Evolutionary conservation across 1,140 invertebrate species (phyloP).

Genomic region (Pentalonia nigronervosa): DNA sequence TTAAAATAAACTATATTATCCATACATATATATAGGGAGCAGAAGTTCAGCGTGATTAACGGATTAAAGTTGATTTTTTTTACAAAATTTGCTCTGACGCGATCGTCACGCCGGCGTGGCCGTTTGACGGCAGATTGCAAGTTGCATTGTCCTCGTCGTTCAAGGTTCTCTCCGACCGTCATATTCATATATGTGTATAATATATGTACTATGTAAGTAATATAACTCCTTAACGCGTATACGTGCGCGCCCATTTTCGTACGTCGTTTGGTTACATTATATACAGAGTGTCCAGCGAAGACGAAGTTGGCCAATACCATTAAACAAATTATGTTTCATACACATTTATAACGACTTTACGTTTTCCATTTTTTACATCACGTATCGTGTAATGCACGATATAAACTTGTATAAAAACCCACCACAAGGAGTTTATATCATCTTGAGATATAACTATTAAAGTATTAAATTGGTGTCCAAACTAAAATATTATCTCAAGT

Average conservation of each 20-base stretch:
- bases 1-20: neutral
- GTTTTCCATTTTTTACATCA: neutral
- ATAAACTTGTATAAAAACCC: neutral
- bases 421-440: neutral
- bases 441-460: neutral
- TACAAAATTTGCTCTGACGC: neutral
- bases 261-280: neutral
- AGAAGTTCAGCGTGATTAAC: neutral
- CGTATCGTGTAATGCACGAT: rapidly evolving
- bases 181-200: neutral
- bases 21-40: too few species aligned
- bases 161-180: neutral
- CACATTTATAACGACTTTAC: neutral
- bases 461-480: neutral
- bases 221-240: constrained; percentile 2
- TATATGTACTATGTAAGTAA: neutral
- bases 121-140: neutral
- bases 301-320: neutral
- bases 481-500: neutral
- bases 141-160: constrained; percentile 31
- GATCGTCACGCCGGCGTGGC: neutral
- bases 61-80: neutral
- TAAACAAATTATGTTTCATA: neutral
- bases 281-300: neutral
- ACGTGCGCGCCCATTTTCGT: neutral